Evolutionary conservation across 1,140 invertebrate species (phyloP), one percentile per base, ranked within the genome.

Genomic region (Pristionchus pacificus): DNA sequence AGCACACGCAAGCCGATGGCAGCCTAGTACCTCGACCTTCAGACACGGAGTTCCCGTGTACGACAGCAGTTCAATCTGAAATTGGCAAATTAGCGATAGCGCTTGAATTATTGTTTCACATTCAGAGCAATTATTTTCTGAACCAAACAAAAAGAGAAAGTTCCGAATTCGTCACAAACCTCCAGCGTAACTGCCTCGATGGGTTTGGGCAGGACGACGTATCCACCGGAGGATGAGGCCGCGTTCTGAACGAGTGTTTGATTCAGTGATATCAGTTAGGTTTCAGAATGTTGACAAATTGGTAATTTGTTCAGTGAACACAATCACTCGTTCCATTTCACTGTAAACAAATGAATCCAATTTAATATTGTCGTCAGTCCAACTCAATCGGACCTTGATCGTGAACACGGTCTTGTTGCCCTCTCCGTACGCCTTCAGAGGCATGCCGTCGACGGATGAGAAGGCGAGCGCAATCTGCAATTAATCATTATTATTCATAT

Each of bases 61-160:
- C 6, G 93, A 93, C 90, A 95, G 93, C 24, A 95, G 87, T 87
- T 97, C 94, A 49, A 97, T 81, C 83, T 93, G 91, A 66, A 95
- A 85, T 79, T 93, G 97, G 2, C 32, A 3, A n/a, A n/a, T n/a
- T n/a, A n/a, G n/a, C n/a, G n/a, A n/a, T n/a, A n/a, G n/a, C n/a
- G n/a, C n/a, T n/a, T n/a, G n/a, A n/a, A n/a, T n/a, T n/a, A n/a
- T n/a, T n/a, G n/a, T n/a, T n/a, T n/a, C n/a, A n/a, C n/a, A n/a
- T n/a, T n/a, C n/a, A n/a, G n/a, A n/a, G n/a, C n/a, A n/a, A n/a
- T n/a, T n/a, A n/a, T n/a, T n/a, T n/a, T n/a, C n/a, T n/a, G n/a
- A n/a, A n/a, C n/a, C n/a, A n/a, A n/a, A n/a, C n/a, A n/a, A 58
- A 24, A 19, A 29, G 55, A 1, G 93, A 93, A 2, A 91, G 91